Evolutionary conservation across 2,113 vertebrate species (phyloP), one percentile per base, ranked within the genome.

Genomic region (Lagenorhynchus albirostris): DNA sequence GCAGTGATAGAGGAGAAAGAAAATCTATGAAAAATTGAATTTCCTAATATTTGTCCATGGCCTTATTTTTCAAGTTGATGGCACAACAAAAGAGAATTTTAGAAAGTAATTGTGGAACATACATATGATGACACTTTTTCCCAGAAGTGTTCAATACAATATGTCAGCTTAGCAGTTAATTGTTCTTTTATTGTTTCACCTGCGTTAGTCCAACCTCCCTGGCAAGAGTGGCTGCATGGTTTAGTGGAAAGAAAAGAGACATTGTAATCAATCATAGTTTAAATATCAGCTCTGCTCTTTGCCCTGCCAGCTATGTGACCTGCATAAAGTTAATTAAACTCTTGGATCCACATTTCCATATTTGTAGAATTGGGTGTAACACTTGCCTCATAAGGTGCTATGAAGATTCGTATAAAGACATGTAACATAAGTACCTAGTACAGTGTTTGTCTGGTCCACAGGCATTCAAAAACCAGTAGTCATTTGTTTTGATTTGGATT

Each of bases 21-120:
- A 98, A 97, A 98, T 97, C 96, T 92, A 95, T 97, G 83, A 95
- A 95, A 97, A 92, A 95, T 95, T 96, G 96, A 94, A 93, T 96
- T 97, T 95, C 68, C 31, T 96, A 86, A 81, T 87, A 76, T 94
- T 96, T 82, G 47, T 94, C 14, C 8, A 41, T 91, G 70, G 89
- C 36, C 83, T 95, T 97, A 97, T 95, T 98, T 97, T 98, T 98
- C 91, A 97, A 82, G 62, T 80, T 95, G 97, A 95, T 97, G 62
- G 86, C 68, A 94, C 86, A 87, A 96, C 89, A 96, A 95, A 98
- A 58, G 93, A 87, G 70, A 94, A 89, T 96, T 92, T 95, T 85
- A 74, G 83, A 96, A 96, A 97, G 86, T 94, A 96, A 97, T 96
- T 96, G 94, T 87, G 6, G 58, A 90, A 76, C 82, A 44, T 91